Conservation (phyloP, 2,797 vertebrate genomes). For the Lacerta viridis region DNA sequence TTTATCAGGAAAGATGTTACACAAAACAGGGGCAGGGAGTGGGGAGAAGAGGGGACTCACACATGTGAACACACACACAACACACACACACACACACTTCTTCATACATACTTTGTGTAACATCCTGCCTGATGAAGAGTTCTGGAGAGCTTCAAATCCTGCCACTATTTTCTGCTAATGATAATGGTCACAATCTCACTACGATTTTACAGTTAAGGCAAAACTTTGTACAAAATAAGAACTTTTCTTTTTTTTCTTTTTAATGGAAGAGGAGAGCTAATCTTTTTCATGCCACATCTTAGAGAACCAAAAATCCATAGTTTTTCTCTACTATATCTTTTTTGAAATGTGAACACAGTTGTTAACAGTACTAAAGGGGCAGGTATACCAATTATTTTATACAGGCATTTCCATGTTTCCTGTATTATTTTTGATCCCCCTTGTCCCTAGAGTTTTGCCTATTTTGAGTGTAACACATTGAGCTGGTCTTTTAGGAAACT, state of each 20-base stretch:
- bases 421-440: background rate
- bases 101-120: no score
- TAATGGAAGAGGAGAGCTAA: background rate
- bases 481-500: background rate
- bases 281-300: slow-evolving; percentile 4
- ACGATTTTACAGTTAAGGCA: background rate
- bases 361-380: background rate
- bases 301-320: background rate
- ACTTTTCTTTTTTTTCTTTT: background rate
- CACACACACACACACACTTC: no score
- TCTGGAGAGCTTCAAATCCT: no score
- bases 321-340: background rate
- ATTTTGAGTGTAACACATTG: background rate
- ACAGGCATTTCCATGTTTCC: background rate
- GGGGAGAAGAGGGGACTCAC: no score
- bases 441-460: background rate
- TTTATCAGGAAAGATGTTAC: no score
- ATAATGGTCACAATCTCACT: background rate
- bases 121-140: no score
- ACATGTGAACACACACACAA: no score
- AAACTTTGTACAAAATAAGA: background rate
- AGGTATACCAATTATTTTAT: background rate
- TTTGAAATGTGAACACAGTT: background rate
- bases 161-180: background rate
- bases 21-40: no score